Conservation (phyloP, 2,797 vertebrate species). For the Botia almorhae region DNA sequence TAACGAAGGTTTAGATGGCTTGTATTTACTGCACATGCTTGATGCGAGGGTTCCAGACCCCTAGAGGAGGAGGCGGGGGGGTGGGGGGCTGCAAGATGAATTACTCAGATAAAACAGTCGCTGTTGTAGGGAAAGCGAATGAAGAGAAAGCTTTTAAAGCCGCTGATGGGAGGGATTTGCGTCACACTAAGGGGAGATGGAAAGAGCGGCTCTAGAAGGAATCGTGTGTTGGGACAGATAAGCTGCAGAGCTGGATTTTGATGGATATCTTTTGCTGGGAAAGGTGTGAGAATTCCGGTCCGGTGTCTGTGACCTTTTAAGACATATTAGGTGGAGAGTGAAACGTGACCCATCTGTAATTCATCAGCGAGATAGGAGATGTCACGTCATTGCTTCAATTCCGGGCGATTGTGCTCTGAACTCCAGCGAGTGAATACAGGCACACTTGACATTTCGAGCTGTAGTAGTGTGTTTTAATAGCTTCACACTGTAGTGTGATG, state of each 20-base stretch:
- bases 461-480: constrained; percentile 13
- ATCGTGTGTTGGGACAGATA: constrained; percentile 36
- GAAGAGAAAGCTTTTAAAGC: constrained; percentile 45
- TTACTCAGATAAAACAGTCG: constrained; percentile 58
- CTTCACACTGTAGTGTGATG: constrained; percentile 15
- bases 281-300: constrained; percentile 9
- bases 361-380: constrained; percentile 11
- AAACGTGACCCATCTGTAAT: neutral
- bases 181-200: constrained; percentile 33
- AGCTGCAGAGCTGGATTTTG: constrained; percentile 24
- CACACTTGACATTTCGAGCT: constrained; percentile 34
- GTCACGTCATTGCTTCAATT: constrained; percentile 1
- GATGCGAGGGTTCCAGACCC: constrained; percentile 20
- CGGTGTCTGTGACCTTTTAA: constrained; percentile 35
- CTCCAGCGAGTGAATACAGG: neutral
- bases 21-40: constrained; percentile 43
- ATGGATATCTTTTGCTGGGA: constrained; percentile 45
- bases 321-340: constrained; percentile 18
- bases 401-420: neutral
- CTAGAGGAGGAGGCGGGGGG: constrained; percentile 1
- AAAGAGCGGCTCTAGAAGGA: constrained; percentile 15
- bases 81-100: constrained; percentile 51
- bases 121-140: constrained; percentile 50
- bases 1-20: constrained; percentile 36
- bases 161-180: constrained; percentile 50